These are phyloP conservation scores for Megaceryle torquata DNA, from an alignment of 2,113 vertebrate species.

Conservation along the genomic window DNA sequence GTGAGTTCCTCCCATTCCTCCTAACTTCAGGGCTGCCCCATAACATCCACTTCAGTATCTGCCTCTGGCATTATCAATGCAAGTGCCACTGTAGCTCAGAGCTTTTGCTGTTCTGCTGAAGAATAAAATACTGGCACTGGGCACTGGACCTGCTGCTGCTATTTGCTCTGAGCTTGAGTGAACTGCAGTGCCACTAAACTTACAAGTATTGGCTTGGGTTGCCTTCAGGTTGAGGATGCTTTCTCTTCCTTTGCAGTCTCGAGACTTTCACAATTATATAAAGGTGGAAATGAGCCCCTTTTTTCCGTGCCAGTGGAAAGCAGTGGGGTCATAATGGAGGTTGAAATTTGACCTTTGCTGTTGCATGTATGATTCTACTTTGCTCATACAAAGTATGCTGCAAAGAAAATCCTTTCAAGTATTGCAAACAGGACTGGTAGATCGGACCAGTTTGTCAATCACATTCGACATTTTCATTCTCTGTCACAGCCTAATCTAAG, in stretches of 20 bases:
- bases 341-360: background rate
- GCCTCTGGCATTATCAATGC: background rate
- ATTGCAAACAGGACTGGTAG: slow-evolving; percentile 22
- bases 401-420: slow-evolving; percentile 7
- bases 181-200: accelerated
- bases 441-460: slow-evolving; percentile 22
- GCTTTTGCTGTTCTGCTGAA: background rate
- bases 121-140: background rate
- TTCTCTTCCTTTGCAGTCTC: background rate
- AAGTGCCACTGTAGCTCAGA: background rate
- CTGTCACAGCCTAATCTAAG: slow-evolving; percentile 56
- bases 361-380: background rate
- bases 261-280: background rate
- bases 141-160: background rate
- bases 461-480: slow-evolving; percentile 26
- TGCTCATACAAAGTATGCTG: background rate
- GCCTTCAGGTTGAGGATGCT: background rate
- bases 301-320: background rate
- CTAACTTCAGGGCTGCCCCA: background rate
- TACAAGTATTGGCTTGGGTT: background rate
- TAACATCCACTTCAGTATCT: background rate
- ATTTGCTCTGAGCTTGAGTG: background rate
- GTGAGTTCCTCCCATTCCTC: background rate
- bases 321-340: background rate
- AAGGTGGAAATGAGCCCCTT: background rate